Evolutionary conservation across 1,140 invertebrate genomes (phyloP), one percentile per base, ranked within the genome.

Genomic region (Marisa cornuarietis): DNA sequence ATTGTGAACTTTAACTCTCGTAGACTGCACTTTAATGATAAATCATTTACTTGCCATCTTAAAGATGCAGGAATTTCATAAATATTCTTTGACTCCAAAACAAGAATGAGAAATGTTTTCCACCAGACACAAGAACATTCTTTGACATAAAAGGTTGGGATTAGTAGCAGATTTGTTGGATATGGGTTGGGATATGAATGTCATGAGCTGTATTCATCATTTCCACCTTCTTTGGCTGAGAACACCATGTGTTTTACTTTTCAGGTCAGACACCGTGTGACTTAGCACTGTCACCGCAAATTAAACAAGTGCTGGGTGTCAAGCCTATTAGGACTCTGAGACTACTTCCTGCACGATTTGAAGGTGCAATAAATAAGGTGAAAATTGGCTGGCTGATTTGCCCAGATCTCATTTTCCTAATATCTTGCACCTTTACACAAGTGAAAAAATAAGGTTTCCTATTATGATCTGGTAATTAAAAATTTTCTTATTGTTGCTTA

Each of bases 241-340:
- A 42, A 42, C 31, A 42, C 13, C 71, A 75, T 58, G 6, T 24
- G 58, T 54, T 61, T 82, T 49, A 68, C 80, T 81, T 79, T 83
- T 6, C 87, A 94, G 94, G 93, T 76, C 93, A 94, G 87, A 89
- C 92, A 75, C 93, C 94, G 16, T 89, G 92, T 83, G 93, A 94
- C 78, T 85, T 95, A 81, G 93, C 94, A 9, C 91, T 90, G 79
- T 93, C 93, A 81, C 86, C 90, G 31, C 93, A 94, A 81, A 94
- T 94, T 92, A 92, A 93, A 72, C 94, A 95, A 85, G 91, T 95
- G 11, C 85, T 95, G n/a, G 92, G 92, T 86, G 93, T 95, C 9
- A 86, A 93, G 72, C 94, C 94, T 16, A 92, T 94, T 51, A 92
- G 93, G 85, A 90, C 92, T 74, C 85, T 94, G 61, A 92, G 93